Base-by-base conservation (phyloP, 2,797 vertebrate genomes). In the Melanotaenia pygmaea region DNA sequence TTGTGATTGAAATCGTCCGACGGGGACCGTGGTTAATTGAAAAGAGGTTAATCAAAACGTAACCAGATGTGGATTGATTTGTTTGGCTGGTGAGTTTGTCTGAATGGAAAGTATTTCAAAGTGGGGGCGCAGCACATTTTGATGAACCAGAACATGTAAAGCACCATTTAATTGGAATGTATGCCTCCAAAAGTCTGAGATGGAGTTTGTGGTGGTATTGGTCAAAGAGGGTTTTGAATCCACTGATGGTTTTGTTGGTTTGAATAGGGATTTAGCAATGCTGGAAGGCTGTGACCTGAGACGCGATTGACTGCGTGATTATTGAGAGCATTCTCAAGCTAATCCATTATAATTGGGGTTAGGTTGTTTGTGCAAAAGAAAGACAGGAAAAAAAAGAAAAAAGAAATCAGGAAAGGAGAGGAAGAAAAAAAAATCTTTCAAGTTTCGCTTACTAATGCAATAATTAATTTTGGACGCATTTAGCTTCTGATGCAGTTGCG, bases 61-160 rank as follows among this genome's bases (percentile, higher is more conserved):
- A 93, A 93, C 87, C 95, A 95, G 94, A 94, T 94, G 95, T 95
- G 94, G 90, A 91, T 84, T 77, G 90, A 92, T 94, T 87, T 88
- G 84, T 75, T 85, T 77, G 77, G 80, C 87, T 86, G 85, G 71
- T 66, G 78, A 78, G 35, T 85, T 80, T 84, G 78, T 43, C 77
- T 89, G 86, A 89, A 93, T 94, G 93, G 92, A 92, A 94, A 87
- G 88, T 91, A 90, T 92, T 92, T 84, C 64, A 84, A 80, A 76
- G 68, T 62, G 45, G 47, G 18, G 47, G 40, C 11, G 80, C n/a
- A 20, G 67, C 53, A 67, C 59, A 7, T 91, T 86, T 71, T 76
- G 66, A 59, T 89, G 88, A 91, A 86, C 77, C 86, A 90, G 85
- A 86, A 89, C 86, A 72, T 59, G 80, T 72, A 89, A 88, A 91